Base-by-base conservation (phyloP, 2,888 invertebrate genomes). In the Galerucella calmariensis region DNA sequence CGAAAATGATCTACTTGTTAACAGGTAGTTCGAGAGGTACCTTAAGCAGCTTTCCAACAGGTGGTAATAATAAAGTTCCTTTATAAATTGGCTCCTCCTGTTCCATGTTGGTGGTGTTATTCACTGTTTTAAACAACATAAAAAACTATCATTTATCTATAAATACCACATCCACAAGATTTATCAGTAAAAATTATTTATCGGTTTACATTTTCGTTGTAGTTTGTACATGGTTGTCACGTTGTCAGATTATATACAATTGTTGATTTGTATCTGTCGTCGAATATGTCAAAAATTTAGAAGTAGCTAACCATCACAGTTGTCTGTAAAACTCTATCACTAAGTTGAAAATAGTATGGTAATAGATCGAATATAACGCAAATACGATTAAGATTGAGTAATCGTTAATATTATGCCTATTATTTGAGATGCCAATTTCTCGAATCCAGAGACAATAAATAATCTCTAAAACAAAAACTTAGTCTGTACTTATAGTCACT, bases 21-120 rank as follows among this genome's bases (percentile, higher is more conserved):
- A 65, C 46, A 71, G 48, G 71, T 65, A 44, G 67, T 63, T 41
- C 69, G 69, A 48, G 66, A 46, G 20, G 44, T 89, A 92, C 93
- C 91, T 92, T 92, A 88, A 93, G 91, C 82, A 94, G 93, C 89
- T 95, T 92, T 86, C 92, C 92, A 85, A 91, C 92, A 80, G 94
- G 93, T 85, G 95, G 95, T 88, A 95, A 91, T 86, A 94, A 90
- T 84, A 95, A 90, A 89, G 91, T 92, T 86, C 95, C 95, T 86
- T 92, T 91, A 85, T 92, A 90, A 83, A 94, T 90, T 85, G 93
- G 92, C 87, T 92, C 92, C 89, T 94, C 93, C 85, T 90, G 90
- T 86, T 94, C 93, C 94, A 94, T 94, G 81, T 82, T 83, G 77
- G 66, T 41, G 69, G 59, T 72, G 53, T 62, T 74, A 58, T 46